Base-by-base conservation (phyloP, 2,113 vertebrate species). In the Struthio camelus region DNA sequence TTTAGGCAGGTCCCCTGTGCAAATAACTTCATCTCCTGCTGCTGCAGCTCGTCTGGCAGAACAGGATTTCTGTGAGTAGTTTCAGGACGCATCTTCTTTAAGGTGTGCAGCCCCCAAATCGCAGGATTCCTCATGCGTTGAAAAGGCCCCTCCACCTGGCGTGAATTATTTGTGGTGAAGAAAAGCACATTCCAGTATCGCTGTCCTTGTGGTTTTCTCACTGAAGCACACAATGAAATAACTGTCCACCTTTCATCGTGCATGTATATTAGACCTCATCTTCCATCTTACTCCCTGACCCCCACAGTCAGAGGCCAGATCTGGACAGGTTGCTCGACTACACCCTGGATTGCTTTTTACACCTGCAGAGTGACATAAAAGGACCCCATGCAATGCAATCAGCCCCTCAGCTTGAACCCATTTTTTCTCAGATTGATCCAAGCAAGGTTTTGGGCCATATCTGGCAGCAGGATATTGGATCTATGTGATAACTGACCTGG, bases 51-150 rank as follows among this genome's bases (percentile, higher is more conserved):
- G 46, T 89, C 91, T 87, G 67, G 89, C 67, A 96, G 84, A 95
- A 73, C 75, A 71, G 81, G 91, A 89, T 94, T 96, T 96, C 92
- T 88, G 9, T 14, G 44, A 69, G 75, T 23, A 70, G 40, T 96
- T 94, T 95, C 85, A 80, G 64, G 75, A 62, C 48, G 34, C 1
- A 0, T 79, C 19, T 27, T 81, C 77, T 93, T 48, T 66, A 91
- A 54, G 24, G 11, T 83, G 48, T 85, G 77, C 67, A 78, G 67
- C 34, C 92, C 83, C 64, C 54, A 90, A 80, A 71, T 71, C 40
- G 65, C 50, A 66, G 93, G 67, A 85, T 87, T 96, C 91, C 54
- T 93, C 76, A 54, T 83, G 85, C 64, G 14, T 77, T 34, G 66
- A 38, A 71, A 66, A 90, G 65, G 50, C 46, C 64, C 44, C 42